These are phyloP conservation scores for Periophthalmus modestus DNA, from an alignment of 2,113 vertebrate genomes.

Conservation along the genomic window DNA sequence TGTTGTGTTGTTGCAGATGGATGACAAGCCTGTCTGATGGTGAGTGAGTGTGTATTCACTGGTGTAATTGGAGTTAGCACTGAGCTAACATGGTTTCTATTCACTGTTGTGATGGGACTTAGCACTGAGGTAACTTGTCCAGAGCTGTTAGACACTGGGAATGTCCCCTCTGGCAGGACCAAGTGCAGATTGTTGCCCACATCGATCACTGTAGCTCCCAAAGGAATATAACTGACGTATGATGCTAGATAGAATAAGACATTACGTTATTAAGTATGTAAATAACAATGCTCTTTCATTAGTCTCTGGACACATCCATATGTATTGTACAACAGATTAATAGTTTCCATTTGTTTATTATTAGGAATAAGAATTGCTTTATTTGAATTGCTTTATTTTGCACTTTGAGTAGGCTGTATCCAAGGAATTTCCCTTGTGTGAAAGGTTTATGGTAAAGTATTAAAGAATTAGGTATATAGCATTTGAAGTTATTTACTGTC, in stretches of 20 bases:
- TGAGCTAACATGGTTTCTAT: not conserved
- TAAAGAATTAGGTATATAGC: no score
- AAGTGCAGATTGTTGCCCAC: constrained; percentile 73
- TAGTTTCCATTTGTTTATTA: not conserved
- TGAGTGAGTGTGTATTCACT: not conserved
- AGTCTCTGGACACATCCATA: not conserved
- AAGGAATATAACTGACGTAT: constrained; percentile 63
- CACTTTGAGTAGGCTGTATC: not conserved
- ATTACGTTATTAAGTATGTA: not conserved
- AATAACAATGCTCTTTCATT: no score
- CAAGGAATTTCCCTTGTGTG: not conserved
- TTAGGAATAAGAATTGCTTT: not conserved
- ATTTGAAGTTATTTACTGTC: not conserved
- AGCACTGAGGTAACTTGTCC: constrained; percentile 37
- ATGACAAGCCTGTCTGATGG: constrained; percentile 5
- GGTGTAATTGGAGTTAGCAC: not conserved
- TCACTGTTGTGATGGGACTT: constrained; percentile 45
- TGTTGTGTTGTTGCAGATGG: constrained; percentile 14
- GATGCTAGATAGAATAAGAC: constrained; percentile 34
- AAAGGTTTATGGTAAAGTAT: no score
- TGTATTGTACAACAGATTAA: not conserved
- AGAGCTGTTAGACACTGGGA: constrained; percentile 56
- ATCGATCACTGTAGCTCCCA: constrained; percentile 63
- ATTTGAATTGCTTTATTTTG: not conserved
- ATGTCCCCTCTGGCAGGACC: constrained; percentile 70